Evolutionary conservation across 1,140 invertebrate genomes (phyloP).

Genomic region (Megalopta genalis): DNA sequence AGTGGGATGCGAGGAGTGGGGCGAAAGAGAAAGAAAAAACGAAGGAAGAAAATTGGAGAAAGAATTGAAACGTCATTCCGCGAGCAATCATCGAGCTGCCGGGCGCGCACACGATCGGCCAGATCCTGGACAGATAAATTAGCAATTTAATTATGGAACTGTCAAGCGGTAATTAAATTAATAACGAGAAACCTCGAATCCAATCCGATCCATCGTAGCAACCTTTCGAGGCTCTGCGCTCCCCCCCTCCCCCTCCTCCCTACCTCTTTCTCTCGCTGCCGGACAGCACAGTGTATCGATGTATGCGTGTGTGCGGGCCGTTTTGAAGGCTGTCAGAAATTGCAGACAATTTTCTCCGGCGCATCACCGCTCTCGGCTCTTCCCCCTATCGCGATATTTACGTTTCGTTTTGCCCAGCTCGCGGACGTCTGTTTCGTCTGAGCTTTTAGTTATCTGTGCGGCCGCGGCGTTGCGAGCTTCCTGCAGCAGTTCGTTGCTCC

Average conservation of each 20-base stretch:
- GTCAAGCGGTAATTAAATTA: conserved; percentile 80
- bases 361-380: background rate
- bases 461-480: background rate
- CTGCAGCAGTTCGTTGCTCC: background rate
- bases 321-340: conserved; percentile 59
- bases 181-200: conserved; percentile 79
- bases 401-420: background rate
- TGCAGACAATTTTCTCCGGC: conserved; percentile 44
- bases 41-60: conserved; percentile 55
- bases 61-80: conserved; percentile 76
- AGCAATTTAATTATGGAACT: conserved; percentile 81
- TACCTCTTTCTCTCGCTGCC: too few species aligned
- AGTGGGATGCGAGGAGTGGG: background rate
- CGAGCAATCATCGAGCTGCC: conserved; percentile 70
- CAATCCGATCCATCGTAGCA: conserved; percentile 72
- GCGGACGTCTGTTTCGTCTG: conserved; percentile 12
- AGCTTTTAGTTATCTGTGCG: conserved; percentile 14
- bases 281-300: conserved; percentile 40
- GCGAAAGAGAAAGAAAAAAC: background rate
- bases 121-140: conserved; percentile 78
- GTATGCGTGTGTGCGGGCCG: conserved; percentile 46
- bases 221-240: conserved; percentile 59
- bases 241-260: background rate
- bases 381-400: conserved; percentile 13
- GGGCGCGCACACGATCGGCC: conserved; percentile 61